A percentile compares a stretch with the other conserved stretches of the same genome.
Evolutionary conservation across 2,113 vertebrate genomes (phyloP).

Genomic region (Ursus arctos): DNA sequence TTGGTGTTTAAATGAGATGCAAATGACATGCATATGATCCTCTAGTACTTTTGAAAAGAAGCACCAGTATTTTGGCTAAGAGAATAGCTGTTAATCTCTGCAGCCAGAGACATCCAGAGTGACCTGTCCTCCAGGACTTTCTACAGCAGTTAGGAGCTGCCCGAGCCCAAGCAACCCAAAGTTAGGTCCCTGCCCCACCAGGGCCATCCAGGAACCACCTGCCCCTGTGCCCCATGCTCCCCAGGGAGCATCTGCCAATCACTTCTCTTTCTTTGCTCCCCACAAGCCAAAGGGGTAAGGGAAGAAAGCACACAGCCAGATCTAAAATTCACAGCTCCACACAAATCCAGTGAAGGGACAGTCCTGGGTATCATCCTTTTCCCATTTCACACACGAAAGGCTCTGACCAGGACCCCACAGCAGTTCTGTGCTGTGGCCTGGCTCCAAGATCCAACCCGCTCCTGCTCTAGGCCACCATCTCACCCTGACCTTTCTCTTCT

Average conservation of each 20-base stretch:
- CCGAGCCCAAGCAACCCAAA: background rate
- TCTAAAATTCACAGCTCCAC: background rate
- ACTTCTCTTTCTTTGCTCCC: background rate
- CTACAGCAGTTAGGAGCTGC: background rate
- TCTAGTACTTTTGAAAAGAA: conserved; percentile 66
- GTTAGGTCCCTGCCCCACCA: background rate
- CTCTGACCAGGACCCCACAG: background rate
- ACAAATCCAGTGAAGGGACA: background rate
- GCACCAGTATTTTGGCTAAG: conserved; percentile 55
- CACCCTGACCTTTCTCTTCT: background rate
- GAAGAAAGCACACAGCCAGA: background rate
- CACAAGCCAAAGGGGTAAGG: background rate
- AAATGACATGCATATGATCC: conserved; percentile 77
- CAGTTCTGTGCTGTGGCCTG: background rate
- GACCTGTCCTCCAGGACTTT: conserved; percentile 10
- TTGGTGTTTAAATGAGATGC: conserved; percentile 70
- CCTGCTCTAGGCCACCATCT: background rate
- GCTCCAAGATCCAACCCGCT: background rate
- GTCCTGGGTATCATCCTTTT: accelerated
- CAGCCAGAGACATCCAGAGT: conserved; percentile 1
- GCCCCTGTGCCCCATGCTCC: background rate
- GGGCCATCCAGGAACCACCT: background rate
- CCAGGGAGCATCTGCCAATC: background rate
- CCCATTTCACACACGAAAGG: background rate
- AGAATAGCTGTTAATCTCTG: conserved; percentile 66